Conservation (phyloP, 2,888 invertebrate species). For the Caradrina clavipalpis region DNA sequence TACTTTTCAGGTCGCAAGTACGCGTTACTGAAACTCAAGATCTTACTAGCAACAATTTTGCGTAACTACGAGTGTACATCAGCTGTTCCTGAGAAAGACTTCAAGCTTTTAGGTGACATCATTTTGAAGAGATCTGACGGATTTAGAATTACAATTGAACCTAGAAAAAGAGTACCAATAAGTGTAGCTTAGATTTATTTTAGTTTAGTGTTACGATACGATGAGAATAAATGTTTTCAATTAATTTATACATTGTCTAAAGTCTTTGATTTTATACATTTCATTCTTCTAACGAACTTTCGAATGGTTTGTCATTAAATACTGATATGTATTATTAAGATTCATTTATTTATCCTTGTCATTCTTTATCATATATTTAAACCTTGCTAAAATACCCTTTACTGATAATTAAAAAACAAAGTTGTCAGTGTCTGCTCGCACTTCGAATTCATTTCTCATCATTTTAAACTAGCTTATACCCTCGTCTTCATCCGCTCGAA, state of each 20-base stretch:
- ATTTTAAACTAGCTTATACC: too few species aligned
- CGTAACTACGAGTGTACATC: conserved; percentile 92
- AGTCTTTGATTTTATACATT: too few species aligned
- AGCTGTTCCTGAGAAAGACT: conserved; percentile 92
- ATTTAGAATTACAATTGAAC: conserved; percentile 93
- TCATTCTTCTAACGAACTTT: background rate
- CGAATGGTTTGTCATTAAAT: background rate
- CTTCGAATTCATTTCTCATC: too few species aligned
- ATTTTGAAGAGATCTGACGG: conserved; percentile 94
- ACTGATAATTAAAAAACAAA: too few species aligned
- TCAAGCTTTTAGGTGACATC: conserved; percentile 93
- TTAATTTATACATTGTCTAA: too few species aligned
- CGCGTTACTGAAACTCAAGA: conserved; percentile 94
- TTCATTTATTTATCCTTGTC: background rate
- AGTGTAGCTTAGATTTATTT: conserved; percentile 30
- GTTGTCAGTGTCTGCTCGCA: too few species aligned
- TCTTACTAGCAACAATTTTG: conserved; percentile 93
- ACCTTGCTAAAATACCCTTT: too few species aligned
- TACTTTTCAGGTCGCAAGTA: conserved; percentile 93
- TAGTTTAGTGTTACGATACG: background rate
- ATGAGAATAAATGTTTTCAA: background rate
- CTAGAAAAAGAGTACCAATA: conserved; percentile 85
- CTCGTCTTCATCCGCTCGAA: too few species aligned
- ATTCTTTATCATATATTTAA: background rate
- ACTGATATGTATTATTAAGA: background rate